Percentiles rank a stretch among this genome's conserved stretches.
Evolutionary conservation across 2,888 invertebrate species (phyloP).

Genomic region (Agrilus cyanescens): DNA sequence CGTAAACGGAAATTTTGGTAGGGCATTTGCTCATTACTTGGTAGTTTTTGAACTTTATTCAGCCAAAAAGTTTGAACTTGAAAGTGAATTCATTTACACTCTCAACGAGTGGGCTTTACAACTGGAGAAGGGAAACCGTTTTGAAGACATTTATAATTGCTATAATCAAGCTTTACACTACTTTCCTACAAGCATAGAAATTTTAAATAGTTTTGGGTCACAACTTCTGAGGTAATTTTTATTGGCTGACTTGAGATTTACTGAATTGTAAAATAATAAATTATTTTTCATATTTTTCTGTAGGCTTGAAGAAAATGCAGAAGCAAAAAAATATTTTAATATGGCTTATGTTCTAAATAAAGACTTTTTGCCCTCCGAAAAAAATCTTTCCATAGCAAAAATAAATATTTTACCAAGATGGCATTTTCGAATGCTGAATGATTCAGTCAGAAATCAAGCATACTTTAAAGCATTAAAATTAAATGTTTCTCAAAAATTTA

Average conservation of each 20-base stretch:
- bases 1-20: constrained; percentile 19
- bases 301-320: constrained; percentile 24
- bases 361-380: constrained; percentile 35
- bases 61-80: constrained; percentile 16
- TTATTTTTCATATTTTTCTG: constrained; percentile 7
- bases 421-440: constrained; percentile 79
- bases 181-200: constrained; percentile 37
- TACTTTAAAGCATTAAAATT: constrained; percentile 50
- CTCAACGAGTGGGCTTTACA: constrained; percentile 23
- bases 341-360: constrained; percentile 16
- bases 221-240: constrained; percentile 38
- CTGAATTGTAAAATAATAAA: not conserved
- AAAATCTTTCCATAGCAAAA: constrained; percentile 55
- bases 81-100: constrained; percentile 20
- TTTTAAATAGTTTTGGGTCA: constrained; percentile 40
- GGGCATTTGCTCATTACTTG: constrained; percentile 28
- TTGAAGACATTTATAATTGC: constrained; percentile 31
- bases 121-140: constrained; percentile 25
- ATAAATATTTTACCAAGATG: constrained; percentile 61
- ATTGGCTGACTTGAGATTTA: not conserved
- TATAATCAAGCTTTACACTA: constrained; percentile 35
- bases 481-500: constrained; percentile 38
- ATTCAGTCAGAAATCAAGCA: constrained; percentile 51
- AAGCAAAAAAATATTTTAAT: constrained; percentile 25
- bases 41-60: constrained; percentile 23